Base-by-base conservation (phyloP, 2,797 vertebrate genomes). In the Sebastiscus tertius region DNA sequence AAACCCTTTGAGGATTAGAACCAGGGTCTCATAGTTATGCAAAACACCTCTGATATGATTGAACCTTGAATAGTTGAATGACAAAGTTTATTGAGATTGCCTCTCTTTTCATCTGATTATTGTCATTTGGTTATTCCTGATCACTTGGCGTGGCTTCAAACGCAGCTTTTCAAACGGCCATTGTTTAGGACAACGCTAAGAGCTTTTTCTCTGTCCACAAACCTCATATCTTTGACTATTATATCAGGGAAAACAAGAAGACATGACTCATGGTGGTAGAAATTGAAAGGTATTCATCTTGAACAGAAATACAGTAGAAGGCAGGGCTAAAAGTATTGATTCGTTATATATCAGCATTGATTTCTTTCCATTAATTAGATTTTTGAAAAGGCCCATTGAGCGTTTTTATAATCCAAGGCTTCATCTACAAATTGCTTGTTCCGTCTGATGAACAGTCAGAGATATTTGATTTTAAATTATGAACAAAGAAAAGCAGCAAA, bases 1-100 rank as follows among this genome's bases (percentile, higher is more conserved):
- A 93, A 96, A 95, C 86, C 95, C 97, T 98, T 97, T 97, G 97
- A 97, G 98, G 97, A 97, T 98, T 97, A 98, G 95, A 97, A 94
- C 97, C 96, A 95, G 95, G 95, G 96, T 95, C 96, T 97, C 95
- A 97, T 96, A 97, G 96, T 97, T 97, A 97, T 98, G 97, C 95
- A 97, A 97, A 98, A 96, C 92, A 93, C 95, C 93, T 89, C 84
- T 95, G 95, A 96, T 96, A 97, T 95, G 93, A 96, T 92, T 94
- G 92, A 95, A 93, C 92, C 91, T 90, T 95, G 92, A 95, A 95
- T 94, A 89, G 84, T 83, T 93, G 94, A 95, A 95, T 75, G 93
- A 96, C 92, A 95, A 94, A 88, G 82, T 95, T 96, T 96, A 95
- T 93, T 95, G 94, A 95, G 95, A 95, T 94, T 66, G 90, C 88